Conservation (phyloP, 2,113 vertebrate species). For the Carassius carassius region DNA sequence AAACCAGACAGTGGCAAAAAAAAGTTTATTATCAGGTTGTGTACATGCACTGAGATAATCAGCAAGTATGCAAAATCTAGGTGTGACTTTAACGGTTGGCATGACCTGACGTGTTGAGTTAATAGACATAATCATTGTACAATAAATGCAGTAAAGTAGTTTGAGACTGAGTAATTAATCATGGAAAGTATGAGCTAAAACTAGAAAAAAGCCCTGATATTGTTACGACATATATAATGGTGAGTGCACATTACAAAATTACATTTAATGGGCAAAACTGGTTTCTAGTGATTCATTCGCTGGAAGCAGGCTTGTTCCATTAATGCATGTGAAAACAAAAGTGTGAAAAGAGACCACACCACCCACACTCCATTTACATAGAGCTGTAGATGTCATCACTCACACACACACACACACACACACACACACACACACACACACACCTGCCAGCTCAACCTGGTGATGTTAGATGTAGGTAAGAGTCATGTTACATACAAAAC, state of each 20-base stretch:
- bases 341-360: neutral
- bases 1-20: too few species aligned
- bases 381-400: neutral
- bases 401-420: too few species aligned
- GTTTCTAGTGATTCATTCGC: neutral
- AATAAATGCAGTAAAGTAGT: too few species aligned
- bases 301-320: neutral
- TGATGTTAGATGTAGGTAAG: neutral
- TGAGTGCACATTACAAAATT: conserved; percentile 3
- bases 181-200: too few species aligned
- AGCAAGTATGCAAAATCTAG: too few species aligned
- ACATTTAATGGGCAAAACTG: neutral
- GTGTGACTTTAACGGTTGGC: too few species aligned
- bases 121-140: too few species aligned
- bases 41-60: too few species aligned
- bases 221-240: neutral
- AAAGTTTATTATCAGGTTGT: too few species aligned
- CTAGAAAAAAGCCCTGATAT: neutral
- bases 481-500: neutral
- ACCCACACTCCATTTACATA: conserved; percentile 39
- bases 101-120: too few species aligned
- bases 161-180: too few species aligned
- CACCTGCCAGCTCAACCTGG: conserved; percentile 18
- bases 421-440: neutral
- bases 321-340: conserved; percentile 41